Conservation (phyloP, 2,888 invertebrate genomes). For the Rhogogaster chlorosoma region DNA sequence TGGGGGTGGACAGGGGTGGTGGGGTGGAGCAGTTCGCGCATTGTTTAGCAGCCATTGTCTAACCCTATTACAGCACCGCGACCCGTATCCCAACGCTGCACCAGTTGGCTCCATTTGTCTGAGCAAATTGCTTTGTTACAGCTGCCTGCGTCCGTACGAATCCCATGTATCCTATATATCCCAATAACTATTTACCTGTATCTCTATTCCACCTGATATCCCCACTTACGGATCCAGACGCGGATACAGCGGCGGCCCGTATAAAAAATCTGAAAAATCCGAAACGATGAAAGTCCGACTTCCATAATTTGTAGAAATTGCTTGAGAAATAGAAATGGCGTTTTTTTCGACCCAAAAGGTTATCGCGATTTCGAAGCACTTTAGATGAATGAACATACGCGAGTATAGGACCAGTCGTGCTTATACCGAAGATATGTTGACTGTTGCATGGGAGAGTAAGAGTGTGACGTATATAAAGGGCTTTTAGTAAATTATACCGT, state of each 20-base stretch:
- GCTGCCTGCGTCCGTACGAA: conserved; percentile 48
- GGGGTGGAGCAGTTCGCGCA: conserved; percentile 53
- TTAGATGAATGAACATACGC: background rate
- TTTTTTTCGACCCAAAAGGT: background rate
- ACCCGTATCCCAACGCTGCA: conserved; percentile 41
- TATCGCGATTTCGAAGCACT: background rate
- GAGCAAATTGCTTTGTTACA: conserved; percentile 62
- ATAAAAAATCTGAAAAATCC: too few relatives aligned
- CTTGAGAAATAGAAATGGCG: too few relatives aligned
- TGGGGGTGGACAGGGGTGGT: background rate
- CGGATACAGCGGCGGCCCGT: background rate
- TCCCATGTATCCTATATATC: conserved; percentile 31
- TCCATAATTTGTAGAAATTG: too few relatives aligned
- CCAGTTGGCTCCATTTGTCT: conserved; percentile 58
- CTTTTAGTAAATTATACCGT: conserved; percentile 17
- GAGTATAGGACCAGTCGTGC: background rate
- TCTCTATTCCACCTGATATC: background rate
- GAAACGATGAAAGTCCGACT: too few relatives aligned
- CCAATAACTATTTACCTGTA: conserved; percentile 21
- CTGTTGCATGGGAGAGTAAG: background rate
- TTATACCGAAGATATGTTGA: background rate
- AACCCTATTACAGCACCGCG: conserved; percentile 57
- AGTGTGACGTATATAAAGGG: background rate
- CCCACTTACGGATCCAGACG: background rate
- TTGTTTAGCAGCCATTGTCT: conserved; percentile 53